Evolutionary conservation across 2,797 vertebrate species (phyloP).

Genomic region (Protonibea diacanthus): DNA sequence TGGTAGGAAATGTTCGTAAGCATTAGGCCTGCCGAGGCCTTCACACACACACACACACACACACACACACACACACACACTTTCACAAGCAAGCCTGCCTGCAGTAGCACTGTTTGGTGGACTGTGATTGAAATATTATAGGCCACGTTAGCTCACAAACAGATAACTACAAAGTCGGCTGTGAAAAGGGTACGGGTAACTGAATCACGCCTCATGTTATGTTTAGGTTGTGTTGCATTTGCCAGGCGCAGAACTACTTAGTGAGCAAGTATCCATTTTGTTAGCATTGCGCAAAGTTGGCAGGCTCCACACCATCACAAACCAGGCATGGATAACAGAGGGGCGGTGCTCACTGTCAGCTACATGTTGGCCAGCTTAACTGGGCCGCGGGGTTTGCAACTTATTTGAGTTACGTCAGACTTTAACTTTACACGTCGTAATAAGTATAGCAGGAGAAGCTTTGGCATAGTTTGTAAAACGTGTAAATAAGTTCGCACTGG

Average conservation of each 20-base stretch:
- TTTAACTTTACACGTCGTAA: background rate
- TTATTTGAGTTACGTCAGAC: background rate
- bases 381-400: background rate
- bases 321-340: slow-evolving; percentile 69
- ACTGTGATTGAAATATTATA: slow-evolving; percentile 60
- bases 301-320: slow-evolving; percentile 71
- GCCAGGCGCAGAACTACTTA: background rate
- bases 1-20: background rate
- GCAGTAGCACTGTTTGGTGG: slow-evolving; percentile 37
- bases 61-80: slow-evolving; percentile 1
- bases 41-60: slow-evolving; percentile 23
- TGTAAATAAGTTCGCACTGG: background rate
- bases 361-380: slow-evolving; percentile 2
- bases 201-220: accelerated
- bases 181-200: background rate
- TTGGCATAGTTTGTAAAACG: background rate
- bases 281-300: slow-evolving; percentile 58
- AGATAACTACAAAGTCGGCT: background rate
- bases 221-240: background rate
- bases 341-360: slow-evolving; percentile 75
- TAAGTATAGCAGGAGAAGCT: too few species aligned
- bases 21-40: slow-evolving; percentile 28
- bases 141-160: slow-evolving; percentile 61
- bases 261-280: slow-evolving; percentile 43
- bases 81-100: slow-evolving; percentile 25